A percentile compares a stretch with the other conserved stretches of the same genome.
Evolutionary conservation across 2,888 invertebrate species (phyloP).

Genomic region (Amphimallon solstitiale): DNA sequence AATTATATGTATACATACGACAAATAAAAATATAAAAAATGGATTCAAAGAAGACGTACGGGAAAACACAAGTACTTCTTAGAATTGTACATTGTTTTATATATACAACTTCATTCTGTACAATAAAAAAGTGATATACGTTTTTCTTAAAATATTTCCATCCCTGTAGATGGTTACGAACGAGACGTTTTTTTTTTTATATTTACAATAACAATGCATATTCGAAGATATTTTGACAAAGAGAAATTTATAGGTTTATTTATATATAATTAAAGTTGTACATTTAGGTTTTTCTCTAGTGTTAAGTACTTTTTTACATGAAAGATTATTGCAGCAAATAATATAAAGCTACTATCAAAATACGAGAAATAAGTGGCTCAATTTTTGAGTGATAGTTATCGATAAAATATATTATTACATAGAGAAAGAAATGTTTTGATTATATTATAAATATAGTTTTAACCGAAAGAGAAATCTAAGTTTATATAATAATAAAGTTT

Average conservation of each 20-base stretch:
- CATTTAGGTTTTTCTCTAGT: slow-evolving; percentile 39
- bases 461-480: slow-evolving; percentile 30
- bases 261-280: slow-evolving; percentile 42
- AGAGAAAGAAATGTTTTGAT: slow-evolving; percentile 24
- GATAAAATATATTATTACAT: slow-evolving; percentile 2
- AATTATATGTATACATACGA: background rate
- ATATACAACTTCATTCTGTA: slow-evolving; percentile 26
- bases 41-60: slow-evolving; percentile 2
- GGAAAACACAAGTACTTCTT: slow-evolving; percentile 27
- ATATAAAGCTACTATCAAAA: slow-evolving; percentile 32
- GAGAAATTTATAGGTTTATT: slow-evolving; percentile 45
- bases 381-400: slow-evolving; percentile 28
- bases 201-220: slow-evolving; percentile 15
- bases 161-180: slow-evolving; percentile 29
- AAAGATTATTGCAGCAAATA: slow-evolving; percentile 24
- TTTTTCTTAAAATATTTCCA: slow-evolving; percentile 30
- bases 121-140: slow-evolving; percentile 32
- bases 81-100: slow-evolving; percentile 35
- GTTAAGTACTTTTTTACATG: slow-evolving; percentile 44
- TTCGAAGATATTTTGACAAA: slow-evolving; percentile 41
- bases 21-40: background rate
- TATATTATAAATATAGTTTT: slow-evolving; percentile 39
- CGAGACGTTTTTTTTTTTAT: background rate
- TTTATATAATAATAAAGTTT: slow-evolving; percentile 43
- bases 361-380: slow-evolving; percentile 42